Evolutionary conservation across 1,140 invertebrate species (phyloP).

Genomic region (Conus betulinus): DNA sequence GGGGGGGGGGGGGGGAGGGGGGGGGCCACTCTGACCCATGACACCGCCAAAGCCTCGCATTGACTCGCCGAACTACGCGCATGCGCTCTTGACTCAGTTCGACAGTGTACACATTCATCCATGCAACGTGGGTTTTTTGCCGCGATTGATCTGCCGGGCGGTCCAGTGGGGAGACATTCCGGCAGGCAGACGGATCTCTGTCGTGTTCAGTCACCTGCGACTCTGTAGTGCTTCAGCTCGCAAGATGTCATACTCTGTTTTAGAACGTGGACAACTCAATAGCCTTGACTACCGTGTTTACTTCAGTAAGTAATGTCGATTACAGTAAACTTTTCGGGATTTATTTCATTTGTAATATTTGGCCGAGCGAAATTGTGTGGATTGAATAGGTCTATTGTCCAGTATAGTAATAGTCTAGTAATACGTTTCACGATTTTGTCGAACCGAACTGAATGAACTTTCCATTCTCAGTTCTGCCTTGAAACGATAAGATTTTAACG

Average conservation of each 20-base stretch:
- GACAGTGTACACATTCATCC: not conserved
- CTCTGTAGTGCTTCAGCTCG: not conserved
- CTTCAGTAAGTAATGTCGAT: constrained; percentile 60
- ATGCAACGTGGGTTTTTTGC: constrained; percentile 35
- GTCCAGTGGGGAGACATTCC: not conserved
- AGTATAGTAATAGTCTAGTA: no score
- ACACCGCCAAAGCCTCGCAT: not conserved
- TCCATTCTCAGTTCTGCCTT: no score
- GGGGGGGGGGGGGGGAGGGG: no score
- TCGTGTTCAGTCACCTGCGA: constrained; percentile 12
- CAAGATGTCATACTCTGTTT: constrained; percentile 80
- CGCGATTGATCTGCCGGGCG: constrained; percentile 28
- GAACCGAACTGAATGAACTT: no score
- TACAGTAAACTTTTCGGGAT: no score
- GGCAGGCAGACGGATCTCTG: not conserved
- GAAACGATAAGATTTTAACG: no score
- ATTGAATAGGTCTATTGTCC: no score
- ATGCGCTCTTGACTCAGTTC: not conserved
- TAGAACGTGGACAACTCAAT: constrained; percentile 88
- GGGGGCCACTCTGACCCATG: no score
- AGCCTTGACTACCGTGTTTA: constrained; percentile 85
- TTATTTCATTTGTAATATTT: no score
- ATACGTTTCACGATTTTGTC: no score
- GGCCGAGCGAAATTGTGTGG: no score
- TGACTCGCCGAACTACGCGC: not conserved